Evolutionary conservation across 2,888 invertebrate genomes (phyloP), one percentile per base, ranked within the genome.

Genomic region (Magallana nippona): DNA sequence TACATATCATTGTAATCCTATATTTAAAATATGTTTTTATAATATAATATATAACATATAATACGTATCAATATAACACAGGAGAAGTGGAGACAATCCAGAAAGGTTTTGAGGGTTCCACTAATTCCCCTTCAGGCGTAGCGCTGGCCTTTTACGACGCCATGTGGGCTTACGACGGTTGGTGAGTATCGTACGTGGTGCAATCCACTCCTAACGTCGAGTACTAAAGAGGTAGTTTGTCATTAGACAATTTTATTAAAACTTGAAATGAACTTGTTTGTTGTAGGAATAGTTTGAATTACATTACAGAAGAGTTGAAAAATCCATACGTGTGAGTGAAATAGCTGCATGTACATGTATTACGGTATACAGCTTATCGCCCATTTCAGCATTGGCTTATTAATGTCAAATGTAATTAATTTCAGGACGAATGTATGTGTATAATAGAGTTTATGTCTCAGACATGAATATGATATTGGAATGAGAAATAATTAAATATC

Each of bases 101-200:
- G 15, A 82, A 84, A 44, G 91, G 91, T 13, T 92, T 92, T 85
- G 83, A 89, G n/a, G 90, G 89, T 10, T 88, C 91, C 0, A 84
- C 86, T 13, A 84, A 81, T 10, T 86, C 88, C 8, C 87, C 88
- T 0, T 96, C 96, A 10, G 95, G 95, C 85, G 95, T 97, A 0
- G 97, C 97, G 0, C 94, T 97, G 19, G 97, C 97, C 0, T 96
- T 97, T 89, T 97, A 97, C 94, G 96, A 96, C 83, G 97, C 97
- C 0, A 95, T 97, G 2, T 97, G 97, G 97, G 97, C 97, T 0
- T 97, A 97, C 91, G 97, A 97, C 91, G 97, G 97, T 13, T 97
- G 97, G 97, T 96, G 96, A 88, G 58, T 58, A 13, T 44, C 44
- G 19, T n/a, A n/a, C n/a, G n/a, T 78, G 2, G 13, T 17, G n/a